Evolutionary conservation across 2,113 vertebrate genomes (phyloP).

Genomic region (Notothenia coriiceps): DNA sequence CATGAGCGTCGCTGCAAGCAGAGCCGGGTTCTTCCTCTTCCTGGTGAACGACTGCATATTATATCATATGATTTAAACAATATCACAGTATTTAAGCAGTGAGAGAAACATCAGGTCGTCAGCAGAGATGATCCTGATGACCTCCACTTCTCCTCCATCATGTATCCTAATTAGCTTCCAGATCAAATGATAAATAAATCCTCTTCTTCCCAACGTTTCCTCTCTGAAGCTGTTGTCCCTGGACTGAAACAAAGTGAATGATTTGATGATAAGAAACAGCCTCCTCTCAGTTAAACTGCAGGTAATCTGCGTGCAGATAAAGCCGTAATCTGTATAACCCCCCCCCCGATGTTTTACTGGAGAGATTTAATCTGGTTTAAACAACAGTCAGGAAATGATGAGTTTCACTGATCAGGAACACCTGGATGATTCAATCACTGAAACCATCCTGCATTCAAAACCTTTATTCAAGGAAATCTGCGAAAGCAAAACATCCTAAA

Average conservation of each 20-base stretch:
- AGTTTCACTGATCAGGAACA: too few relatives aligned
- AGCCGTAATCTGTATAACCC: slow-evolving; percentile 57
- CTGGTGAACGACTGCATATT: slow-evolving; percentile 16
- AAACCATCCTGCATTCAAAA: too few relatives aligned
- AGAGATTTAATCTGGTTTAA: slow-evolving; percentile 43
- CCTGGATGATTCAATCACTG: too few relatives aligned
- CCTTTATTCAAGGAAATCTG: too few relatives aligned
- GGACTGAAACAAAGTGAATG: not conserved
- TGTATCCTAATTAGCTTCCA: not conserved
- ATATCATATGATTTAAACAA: too few relatives aligned
- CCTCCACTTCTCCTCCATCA: not conserved
- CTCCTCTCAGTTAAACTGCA: slow-evolving; percentile 14
- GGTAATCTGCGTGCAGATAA: slow-evolving; percentile 44
- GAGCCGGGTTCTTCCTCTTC: slow-evolving; percentile 56
- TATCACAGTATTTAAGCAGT: too few relatives aligned
- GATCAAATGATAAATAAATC: too few relatives aligned
- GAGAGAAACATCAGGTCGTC: not conserved
- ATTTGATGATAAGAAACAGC: not conserved
- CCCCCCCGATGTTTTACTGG: slow-evolving; percentile 10
- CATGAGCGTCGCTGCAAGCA: slow-evolving; percentile 43
- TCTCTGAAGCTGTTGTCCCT: not conserved
- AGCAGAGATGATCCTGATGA: not conserved
- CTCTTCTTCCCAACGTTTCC: too few relatives aligned
- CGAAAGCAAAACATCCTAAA: too few relatives aligned
- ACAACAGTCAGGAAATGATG: too few relatives aligned